Percentiles rank a stretch among this genome's conserved stretches.
Evolutionary conservation across 2,888 invertebrate species (phyloP).

Genomic region (Rambutsinella grinnellia): DNA sequence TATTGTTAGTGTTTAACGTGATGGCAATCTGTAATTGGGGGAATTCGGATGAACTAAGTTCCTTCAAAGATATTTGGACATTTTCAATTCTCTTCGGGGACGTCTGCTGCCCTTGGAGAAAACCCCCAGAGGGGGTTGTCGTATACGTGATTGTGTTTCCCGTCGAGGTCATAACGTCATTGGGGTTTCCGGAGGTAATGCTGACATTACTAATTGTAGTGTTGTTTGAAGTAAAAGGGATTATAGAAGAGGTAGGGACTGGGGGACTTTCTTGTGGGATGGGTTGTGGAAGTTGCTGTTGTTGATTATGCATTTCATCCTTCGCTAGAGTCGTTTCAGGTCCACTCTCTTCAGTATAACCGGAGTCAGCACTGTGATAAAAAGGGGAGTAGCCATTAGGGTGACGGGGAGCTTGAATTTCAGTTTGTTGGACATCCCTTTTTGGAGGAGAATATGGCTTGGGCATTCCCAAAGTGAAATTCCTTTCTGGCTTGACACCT

Average conservation of each 20-base stretch:
- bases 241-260: neutral
- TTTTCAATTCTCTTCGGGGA: conserved; percentile 63
- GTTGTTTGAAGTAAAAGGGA: conserved; percentile 4
- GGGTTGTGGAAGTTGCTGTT: neutral
- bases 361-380: conserved; percentile 48
- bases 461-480: neutral
- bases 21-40: conserved; percentile 66
- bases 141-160: conserved; percentile 32
- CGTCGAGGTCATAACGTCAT: neutral
- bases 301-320: conserved; percentile 42
- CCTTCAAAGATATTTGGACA: conserved; percentile 66
- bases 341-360: conserved; percentile 57
- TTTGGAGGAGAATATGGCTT: neutral
- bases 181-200: neutral
- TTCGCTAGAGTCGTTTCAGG: conserved; percentile 32
- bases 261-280: conserved; percentile 12
- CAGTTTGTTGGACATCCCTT: neutral
- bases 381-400: conserved; percentile 25
- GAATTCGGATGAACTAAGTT: conserved; percentile 62
- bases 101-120: conserved; percentile 25
- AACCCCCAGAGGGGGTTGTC: conserved; percentile 21
- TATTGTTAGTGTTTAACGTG: conserved; percentile 64
- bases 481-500: conserved; percentile 21
- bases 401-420: neutral
- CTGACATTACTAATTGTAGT: neutral